phyloP scores from a whole-genome alignment of 1,140 invertebrate species.

The Stegodyphus mimosarum region DNA sequence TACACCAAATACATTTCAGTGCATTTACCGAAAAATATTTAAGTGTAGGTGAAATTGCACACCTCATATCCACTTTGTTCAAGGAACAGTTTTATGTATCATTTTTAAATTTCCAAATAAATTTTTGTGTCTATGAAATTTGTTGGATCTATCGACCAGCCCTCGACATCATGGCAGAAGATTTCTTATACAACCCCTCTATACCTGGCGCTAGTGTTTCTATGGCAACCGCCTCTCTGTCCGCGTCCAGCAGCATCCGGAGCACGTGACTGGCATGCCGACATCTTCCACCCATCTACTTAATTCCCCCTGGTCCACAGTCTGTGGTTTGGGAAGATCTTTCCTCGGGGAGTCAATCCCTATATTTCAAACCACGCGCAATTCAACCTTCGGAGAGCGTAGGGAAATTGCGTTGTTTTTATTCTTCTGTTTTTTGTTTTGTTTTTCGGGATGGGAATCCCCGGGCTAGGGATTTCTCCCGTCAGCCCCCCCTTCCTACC shows the following conservation, averaged over 20 bases:
- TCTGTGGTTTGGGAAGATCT: conserved; percentile 48
- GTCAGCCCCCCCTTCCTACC: neutral
- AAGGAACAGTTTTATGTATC: no score
- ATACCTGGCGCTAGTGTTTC: conserved; percentile 47
- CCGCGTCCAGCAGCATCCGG: conserved; percentile 35
- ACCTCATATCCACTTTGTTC: no score
- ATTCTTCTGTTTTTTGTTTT: neutral
- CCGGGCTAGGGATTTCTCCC: neutral
- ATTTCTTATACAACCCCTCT: conserved; percentile 14
- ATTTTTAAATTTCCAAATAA: no score
- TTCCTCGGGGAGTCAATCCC: conserved; percentile 42
- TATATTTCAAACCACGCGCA: conserved; percentile 45
- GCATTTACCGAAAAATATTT: no score
- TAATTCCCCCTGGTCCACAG: conserved; percentile 50
- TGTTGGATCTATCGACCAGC: no score
- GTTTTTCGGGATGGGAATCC: neutral
- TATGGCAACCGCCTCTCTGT: conserved; percentile 56
- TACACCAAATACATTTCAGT: no score
- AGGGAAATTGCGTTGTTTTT: conserved; percentile 37
- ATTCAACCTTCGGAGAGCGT: neutral
- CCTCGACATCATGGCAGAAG: no score
- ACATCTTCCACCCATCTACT: conserved; percentile 50
- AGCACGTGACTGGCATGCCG: conserved; percentile 54
- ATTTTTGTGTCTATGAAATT: no score
- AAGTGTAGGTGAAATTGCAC: no score